Evolutionary conservation across 2,113 vertebrate species (phyloP).

Genomic region (Pelodiscus sinensis): DNA sequence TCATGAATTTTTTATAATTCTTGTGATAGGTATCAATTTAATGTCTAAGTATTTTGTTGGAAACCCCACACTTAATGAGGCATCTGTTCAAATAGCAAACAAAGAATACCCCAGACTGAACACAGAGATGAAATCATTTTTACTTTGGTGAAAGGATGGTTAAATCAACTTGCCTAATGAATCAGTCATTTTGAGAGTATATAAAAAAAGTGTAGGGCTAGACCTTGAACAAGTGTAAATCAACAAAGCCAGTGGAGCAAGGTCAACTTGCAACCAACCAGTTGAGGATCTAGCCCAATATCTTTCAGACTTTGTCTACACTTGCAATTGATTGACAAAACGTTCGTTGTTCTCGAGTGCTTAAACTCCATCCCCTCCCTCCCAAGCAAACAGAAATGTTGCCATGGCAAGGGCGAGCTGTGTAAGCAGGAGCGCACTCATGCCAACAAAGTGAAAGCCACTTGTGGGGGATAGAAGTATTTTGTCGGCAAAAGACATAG

Average conservation of each 20-base stretch:
- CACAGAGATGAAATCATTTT: constrained; percentile 37
- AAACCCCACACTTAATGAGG: neutral
- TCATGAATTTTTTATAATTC: constrained; percentile 23
- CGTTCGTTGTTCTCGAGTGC: no score
- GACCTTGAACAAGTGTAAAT: neutral
- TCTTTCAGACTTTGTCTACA: neutral
- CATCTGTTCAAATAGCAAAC: constrained; percentile 12
- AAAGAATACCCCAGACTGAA: constrained; percentile 40
- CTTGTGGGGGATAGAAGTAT: no score
- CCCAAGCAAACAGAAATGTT: no score
- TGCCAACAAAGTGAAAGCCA: no score
- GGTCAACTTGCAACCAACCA: neutral
- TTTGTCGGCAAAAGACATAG: no score
- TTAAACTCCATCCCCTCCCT: no score
- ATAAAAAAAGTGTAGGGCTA: neutral
- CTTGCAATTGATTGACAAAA: no score
- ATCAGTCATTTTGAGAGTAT: constrained; percentile 39
- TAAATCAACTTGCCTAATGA: constrained; percentile 53
- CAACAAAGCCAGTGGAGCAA: constrained; percentile 53
- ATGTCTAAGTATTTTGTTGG: neutral
- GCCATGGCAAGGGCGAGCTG: no score
- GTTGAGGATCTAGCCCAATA: neutral
- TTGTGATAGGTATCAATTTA: neutral
- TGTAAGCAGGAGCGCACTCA: no score
- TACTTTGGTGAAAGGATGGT: constrained; percentile 31